Evolutionary conservation across 35 echinoderm and acorn worm genomes (phyloP).

Genomic region (Diadema setosum): DNA sequence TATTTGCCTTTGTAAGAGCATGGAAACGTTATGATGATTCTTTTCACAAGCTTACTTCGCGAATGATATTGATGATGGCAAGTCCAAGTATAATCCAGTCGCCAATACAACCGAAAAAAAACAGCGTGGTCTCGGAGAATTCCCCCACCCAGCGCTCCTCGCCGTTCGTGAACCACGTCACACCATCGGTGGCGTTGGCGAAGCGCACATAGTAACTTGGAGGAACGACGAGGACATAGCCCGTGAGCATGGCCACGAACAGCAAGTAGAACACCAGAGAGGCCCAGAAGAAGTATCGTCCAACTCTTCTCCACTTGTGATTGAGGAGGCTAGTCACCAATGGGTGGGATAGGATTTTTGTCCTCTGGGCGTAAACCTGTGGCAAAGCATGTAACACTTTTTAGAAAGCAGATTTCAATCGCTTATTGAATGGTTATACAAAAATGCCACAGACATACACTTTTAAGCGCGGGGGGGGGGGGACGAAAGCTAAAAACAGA

Average conservation of each 20-base stretch:
- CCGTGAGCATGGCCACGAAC: constrained; percentile 77
- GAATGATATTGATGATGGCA: constrained; percentile 63
- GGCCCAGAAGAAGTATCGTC: constrained; percentile 74
- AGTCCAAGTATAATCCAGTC: constrained; percentile 79
- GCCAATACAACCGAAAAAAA: constrained; percentile 73
- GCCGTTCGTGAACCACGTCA: constrained; percentile 58
- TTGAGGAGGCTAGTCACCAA: constrained; percentile 76
- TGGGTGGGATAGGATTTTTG: constrained; percentile 81
- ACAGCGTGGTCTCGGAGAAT: neutral
- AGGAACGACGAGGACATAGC: constrained; percentile 78
- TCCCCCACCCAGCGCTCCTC: constrained; percentile 39
- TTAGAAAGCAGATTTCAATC: no score
- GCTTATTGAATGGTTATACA: no score
- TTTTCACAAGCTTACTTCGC: no score
- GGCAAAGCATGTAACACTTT: no score
- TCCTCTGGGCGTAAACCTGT: constrained; percentile 70
- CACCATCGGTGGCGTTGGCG: neutral
- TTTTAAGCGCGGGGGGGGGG: no score
- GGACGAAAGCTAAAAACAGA: no score
- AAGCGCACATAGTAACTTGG: constrained; percentile 60
- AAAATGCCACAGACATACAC: no score
- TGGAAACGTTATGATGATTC: no score
- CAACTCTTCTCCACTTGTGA: constrained; percentile 92
- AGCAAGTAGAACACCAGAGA: constrained; percentile 71
- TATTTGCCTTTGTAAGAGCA: no score